Evolutionary conservation across 2,888 invertebrate genomes (phyloP).

Genomic region (Stenchaetothrips biformis): DNA sequence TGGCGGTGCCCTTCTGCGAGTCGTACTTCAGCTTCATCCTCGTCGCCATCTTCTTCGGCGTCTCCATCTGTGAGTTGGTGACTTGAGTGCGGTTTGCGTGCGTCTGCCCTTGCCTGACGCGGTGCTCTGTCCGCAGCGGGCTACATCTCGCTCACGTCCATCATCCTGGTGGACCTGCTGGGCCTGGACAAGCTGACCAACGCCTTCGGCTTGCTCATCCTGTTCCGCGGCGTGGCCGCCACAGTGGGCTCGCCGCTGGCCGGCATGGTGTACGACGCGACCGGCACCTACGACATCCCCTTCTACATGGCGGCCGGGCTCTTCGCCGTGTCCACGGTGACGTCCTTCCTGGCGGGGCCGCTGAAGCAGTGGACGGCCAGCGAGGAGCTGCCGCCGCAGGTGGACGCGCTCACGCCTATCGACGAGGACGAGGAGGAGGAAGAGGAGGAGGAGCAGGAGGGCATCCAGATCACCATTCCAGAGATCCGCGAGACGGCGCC

Average conservation of each 20-base stretch:
- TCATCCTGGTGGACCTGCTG: conserved; percentile 90
- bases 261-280: conserved; percentile 84
- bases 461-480: conserved; percentile 56
- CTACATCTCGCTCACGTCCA: conserved; percentile 93
- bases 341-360: conserved; percentile 74
- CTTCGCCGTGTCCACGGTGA: conserved; percentile 75
- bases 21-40: conserved; percentile 70
- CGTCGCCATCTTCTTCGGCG: conserved; percentile 83
- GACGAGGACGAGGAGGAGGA: conserved; percentile 69
- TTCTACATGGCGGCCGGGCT: conserved; percentile 88
- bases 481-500: conserved; percentile 75
- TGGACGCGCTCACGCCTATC: conserved; percentile 73
- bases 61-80: conserved; percentile 75
- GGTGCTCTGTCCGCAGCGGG: conserved; percentile 60
- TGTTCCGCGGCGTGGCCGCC: conserved; percentile 90
- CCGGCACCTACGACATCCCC: conserved; percentile 74
- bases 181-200: conserved; percentile 92
- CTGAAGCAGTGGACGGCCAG: conserved; percentile 53
- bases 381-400: conserved; percentile 58
- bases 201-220: conserved; percentile 89
- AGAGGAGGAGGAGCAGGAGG: conserved; percentile 59
- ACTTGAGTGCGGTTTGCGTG: conserved; percentile 32
- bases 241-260: conserved; percentile 76
- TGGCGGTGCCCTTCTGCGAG: conserved; percentile 76
- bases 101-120: not conserved